Percentiles rank a stretch among this genome's conserved stretches.
phyloP scores from a whole-genome alignment of 2,888 invertebrate species.

The Meiosimyza platycephala region DNA sequence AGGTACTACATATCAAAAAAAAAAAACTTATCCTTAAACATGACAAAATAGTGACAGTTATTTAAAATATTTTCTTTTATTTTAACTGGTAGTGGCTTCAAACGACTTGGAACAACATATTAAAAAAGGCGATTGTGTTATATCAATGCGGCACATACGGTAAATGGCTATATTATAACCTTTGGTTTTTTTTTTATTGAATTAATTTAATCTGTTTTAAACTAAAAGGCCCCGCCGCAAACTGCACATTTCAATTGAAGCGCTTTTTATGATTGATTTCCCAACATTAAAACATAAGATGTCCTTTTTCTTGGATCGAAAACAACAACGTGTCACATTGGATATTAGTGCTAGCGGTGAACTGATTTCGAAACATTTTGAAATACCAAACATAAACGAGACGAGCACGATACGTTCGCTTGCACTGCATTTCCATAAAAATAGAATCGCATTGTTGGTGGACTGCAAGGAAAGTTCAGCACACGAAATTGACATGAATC shows the following conservation, averaged over 20 bases:
- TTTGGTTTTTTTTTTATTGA: too few species aligned
- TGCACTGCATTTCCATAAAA: conserved; percentile 64
- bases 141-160: conserved; percentile 67
- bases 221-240: conserved; percentile 65
- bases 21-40: too few species aligned
- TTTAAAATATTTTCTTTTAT: conserved; percentile 34
- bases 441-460: conserved; percentile 61
- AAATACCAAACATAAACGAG: conserved; percentile 65
- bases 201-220: background rate
- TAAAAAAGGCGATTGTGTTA: conserved; percentile 67
- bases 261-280: conserved; percentile 68
- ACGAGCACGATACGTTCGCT: conserved; percentile 66
- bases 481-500: conserved; percentile 64
- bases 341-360: conserved; percentile 65
- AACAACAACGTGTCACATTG: conserved; percentile 64
- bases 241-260: conserved; percentile 66
- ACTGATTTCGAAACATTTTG: conserved; percentile 64
- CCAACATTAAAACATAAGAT: conserved; percentile 66
- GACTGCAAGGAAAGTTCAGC: conserved; percentile 65
- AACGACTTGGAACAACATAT: conserved; percentile 65
- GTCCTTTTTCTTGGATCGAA: conserved; percentile 67
- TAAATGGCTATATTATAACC: conserved; percentile 46
- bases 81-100: conserved; percentile 60
- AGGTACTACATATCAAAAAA: too few species aligned
- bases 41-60: too few species aligned